Evolutionary conservation across 2,888 invertebrate genomes (phyloP).

Genomic region (Lasioglossum leucozonium): DNA sequence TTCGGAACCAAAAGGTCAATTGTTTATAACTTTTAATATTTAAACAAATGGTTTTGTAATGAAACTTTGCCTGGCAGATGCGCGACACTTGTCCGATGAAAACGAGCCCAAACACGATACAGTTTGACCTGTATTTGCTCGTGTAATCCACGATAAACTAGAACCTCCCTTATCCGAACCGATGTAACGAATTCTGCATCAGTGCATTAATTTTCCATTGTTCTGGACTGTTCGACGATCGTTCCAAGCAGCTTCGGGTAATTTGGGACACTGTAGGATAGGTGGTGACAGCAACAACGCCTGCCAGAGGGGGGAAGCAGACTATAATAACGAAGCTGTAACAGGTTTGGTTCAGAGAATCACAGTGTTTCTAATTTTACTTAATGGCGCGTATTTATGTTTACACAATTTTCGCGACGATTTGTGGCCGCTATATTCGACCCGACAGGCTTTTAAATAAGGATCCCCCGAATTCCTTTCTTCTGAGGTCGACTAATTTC

Average conservation of each 20-base stretch:
- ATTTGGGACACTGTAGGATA: not conserved
- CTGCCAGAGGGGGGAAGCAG: slow-evolving; percentile 14
- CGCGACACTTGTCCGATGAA: not conserved
- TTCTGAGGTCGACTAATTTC: not conserved
- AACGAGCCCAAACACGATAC: not conserved
- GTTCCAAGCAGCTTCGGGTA: not conserved
- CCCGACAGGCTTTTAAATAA: not conserved
- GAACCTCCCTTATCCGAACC: not conserved
- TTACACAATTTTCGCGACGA: slow-evolving; percentile 12
- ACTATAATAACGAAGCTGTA: slow-evolving; percentile 19
- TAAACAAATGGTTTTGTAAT: not conserved
- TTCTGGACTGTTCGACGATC: no score
- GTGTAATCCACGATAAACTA: not conserved
- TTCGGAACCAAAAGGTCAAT: not conserved
- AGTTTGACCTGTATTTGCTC: not conserved
- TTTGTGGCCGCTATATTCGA: slow-evolving; percentile 8
- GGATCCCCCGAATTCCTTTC: slow-evolving; percentile 3
- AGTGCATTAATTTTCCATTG: no score
- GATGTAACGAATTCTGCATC: no score
- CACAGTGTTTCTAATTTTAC: slow-evolving; percentile 33
- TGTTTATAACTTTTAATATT: not conserved
- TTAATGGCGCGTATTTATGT: slow-evolving; percentile 9
- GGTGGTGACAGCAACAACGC: slow-evolving; percentile 20
- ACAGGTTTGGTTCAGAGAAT: slow-evolving; percentile 8
- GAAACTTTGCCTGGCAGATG: fast-evolving